Conservation (phyloP, 2,888 invertebrate species). For the Sarcophaga carnaria region DNA sequence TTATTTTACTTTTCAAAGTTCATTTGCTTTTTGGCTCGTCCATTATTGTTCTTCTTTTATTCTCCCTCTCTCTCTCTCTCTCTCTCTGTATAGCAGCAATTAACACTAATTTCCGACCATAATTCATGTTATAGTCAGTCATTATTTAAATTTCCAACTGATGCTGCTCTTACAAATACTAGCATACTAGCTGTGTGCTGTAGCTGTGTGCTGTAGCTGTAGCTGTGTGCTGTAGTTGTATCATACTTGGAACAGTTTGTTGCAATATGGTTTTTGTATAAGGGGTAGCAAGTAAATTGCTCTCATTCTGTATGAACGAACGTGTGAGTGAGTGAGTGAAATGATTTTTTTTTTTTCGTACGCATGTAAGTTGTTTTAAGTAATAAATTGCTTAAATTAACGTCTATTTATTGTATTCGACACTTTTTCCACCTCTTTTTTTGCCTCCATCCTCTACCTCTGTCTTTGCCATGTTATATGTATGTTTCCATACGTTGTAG, state of each 20-base stretch:
- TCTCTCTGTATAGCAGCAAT: constrained; percentile 28
- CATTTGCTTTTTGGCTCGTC: constrained; percentile 32
- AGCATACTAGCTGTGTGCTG: too few relatives aligned
- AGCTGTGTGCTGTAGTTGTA: too few relatives aligned
- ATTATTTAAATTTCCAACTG: constrained; percentile 51
- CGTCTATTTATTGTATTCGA: constrained; percentile 68
- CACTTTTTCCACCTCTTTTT: constrained; percentile 48
- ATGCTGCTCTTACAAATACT: background rate
- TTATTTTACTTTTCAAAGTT: constrained; percentile 23
- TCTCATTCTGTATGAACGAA: constrained; percentile 30
- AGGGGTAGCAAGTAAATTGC: constrained; percentile 36
- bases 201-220: too few relatives aligned
- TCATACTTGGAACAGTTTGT: too few relatives aligned
- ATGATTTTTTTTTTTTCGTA: constrained; percentile 10
- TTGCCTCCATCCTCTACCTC: background rate
- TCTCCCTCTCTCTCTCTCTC: background rate
- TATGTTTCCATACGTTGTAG: background rate
- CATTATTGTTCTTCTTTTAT: constrained; percentile 37
- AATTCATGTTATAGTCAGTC: constrained; percentile 52
- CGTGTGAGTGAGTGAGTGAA: background rate
- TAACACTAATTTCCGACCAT: constrained; percentile 52
- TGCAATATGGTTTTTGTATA: background rate
- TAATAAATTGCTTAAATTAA: constrained; percentile 69
- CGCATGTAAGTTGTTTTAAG: constrained; percentile 59
- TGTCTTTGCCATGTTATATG: background rate